These are phyloP conservation scores for Hyla sarda DNA, from an alignment of 2,113 vertebrate species.

Conservation along the genomic window DNA sequence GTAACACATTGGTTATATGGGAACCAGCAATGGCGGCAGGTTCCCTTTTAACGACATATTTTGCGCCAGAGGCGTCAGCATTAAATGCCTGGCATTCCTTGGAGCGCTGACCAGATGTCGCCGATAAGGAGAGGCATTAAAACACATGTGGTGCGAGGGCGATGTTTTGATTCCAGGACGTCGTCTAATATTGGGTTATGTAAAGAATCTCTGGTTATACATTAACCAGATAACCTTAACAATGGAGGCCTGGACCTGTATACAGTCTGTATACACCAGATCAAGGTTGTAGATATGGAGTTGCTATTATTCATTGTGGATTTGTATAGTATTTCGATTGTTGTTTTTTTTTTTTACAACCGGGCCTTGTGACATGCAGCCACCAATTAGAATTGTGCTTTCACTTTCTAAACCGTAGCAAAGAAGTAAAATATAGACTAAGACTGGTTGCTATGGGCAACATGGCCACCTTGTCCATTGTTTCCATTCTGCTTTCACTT, in stretches of 20 bases:
- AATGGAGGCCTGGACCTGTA: background rate
- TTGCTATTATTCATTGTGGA: background rate
- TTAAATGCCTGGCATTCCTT: background rate
- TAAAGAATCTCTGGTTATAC: constrained; percentile 20
- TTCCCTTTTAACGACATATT: background rate
- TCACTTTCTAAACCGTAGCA: too few species aligned
- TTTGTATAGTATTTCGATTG: background rate
- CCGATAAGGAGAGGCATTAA: constrained; percentile 14
- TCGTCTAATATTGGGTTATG: constrained; percentile 17
- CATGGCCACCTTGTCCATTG: background rate
- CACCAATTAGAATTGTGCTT: too few species aligned
- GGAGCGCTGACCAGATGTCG: background rate
- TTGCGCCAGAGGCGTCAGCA: background rate
- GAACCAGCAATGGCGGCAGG: background rate
- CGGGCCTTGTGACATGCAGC: too few species aligned
- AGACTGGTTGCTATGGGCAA: background rate
- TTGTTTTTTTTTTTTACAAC: too few species aligned
- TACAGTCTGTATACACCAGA: background rate
- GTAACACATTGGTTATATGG: background rate
- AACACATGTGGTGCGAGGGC: background rate
- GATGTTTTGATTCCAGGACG: constrained; percentile 21
- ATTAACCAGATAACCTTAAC: constrained; percentile 10
- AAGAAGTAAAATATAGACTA: background rate
- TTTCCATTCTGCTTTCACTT: too few species aligned
- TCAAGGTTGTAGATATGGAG: too few species aligned